Base-by-base conservation (phyloP, 2,113 vertebrate genomes). In the Alligator sinensis region DNA sequence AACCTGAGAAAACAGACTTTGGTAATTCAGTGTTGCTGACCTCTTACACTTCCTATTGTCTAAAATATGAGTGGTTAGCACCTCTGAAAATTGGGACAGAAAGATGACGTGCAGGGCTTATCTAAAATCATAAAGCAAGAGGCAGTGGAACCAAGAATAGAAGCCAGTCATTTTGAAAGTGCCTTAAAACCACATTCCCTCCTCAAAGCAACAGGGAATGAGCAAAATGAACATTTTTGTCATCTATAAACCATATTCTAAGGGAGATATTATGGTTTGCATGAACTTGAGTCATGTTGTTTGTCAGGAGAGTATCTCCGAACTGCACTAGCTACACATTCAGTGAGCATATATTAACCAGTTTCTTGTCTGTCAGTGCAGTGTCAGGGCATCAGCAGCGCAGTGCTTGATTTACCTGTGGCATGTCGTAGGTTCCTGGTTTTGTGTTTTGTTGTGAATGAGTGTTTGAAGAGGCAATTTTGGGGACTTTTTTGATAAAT, bases 251-350 rank as follows among this genome's bases (percentile, higher is more conserved):
- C 68, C 9, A 38, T 72, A 38, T 21, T 38, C 11, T 11, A 72
- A 72, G 9, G 19, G 19, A 9, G 47, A 9, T 47, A 47, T 21
- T 72, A 12, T 21, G 68, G 19, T 11, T 2, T 80, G n/a, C 38
- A 87, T 77, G 25, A 28, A 8, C 4, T 55, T 30, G 4, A 0
- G 0, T 55, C 27, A 64, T 3, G 1, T 1, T 34, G 58, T 34
- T 57, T 0, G 0, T 1, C 38, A 54, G 57, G 47, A 19, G 19
- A 79, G 16, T 1, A 4, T 16, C 57, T 86, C 19, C 34, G 30
- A 11, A 72, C 34, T 38, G 19, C 30, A 38, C 10, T 21, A 72
- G 30, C 68, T 38, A 47, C 47, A 47, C 47, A 47, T 47, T 47
- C 47, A 47, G 47, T 47, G 47, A 47, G 47, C 47, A 47, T 47